Conservation (phyloP, 2,113 vertebrate genomes). For the Marmota monax region DNA sequence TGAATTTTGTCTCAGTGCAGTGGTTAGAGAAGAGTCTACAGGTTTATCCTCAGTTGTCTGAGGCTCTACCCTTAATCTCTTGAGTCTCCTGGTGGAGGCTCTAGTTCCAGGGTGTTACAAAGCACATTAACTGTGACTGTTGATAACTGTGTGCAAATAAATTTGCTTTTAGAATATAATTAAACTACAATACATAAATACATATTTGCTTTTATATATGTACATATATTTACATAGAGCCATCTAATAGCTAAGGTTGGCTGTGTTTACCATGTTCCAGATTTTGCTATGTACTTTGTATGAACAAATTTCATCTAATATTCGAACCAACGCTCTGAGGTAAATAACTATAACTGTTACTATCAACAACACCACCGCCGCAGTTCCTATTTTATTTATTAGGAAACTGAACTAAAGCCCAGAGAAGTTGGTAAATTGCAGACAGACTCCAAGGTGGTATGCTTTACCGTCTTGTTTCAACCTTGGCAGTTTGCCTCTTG, state of each 20-base stretch:
- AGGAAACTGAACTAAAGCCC: background rate
- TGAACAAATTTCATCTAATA: background rate
- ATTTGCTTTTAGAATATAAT: background rate
- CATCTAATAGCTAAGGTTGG: background rate
- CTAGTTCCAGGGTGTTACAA: background rate
- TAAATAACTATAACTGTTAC: background rate
- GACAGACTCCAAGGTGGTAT: background rate
- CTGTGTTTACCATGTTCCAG: background rate
- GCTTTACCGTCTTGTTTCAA: constrained; percentile 35
- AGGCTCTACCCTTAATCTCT: background rate
- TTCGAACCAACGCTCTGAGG: background rate
- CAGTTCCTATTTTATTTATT: background rate
- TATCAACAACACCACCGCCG: background rate
- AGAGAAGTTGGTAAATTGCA: background rate
- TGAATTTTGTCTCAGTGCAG: background rate
- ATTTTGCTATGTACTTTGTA: background rate
- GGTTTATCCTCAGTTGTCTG: background rate
- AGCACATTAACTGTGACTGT: background rate
- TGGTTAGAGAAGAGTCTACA: background rate
- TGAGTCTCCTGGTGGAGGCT: background rate
- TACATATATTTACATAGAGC: background rate
- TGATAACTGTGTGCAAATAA: background rate
- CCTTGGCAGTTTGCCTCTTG: constrained; percentile 55
- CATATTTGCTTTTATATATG: background rate
- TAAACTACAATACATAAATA: background rate